These are phyloP conservation scores for Chaetodon trifasciatus DNA, from an alignment of 2,797 vertebrate species.

Conservation along the genomic window DNA sequence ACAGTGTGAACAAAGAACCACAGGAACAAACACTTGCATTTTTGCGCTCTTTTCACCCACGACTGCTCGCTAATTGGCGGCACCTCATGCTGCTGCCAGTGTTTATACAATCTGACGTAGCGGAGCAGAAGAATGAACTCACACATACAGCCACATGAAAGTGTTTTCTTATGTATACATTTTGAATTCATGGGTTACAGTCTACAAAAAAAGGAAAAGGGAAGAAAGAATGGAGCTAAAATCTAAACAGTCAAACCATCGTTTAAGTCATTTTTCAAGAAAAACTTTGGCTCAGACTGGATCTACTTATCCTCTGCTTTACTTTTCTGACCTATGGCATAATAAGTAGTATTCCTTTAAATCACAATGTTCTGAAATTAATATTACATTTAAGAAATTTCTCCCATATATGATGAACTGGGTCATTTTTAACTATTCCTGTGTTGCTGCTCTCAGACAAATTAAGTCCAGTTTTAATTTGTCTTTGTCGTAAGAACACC, in stretches of 20 bases:
- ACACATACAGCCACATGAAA: background rate
- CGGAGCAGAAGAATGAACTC: background rate
- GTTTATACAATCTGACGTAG: background rate
- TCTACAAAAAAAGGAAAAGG: background rate
- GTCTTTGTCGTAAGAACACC: background rate
- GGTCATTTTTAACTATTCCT: background rate
- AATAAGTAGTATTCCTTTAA: background rate
- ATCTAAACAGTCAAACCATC: too few relatives aligned
- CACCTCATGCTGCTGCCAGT: background rate
- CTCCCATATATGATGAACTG: too few relatives aligned
- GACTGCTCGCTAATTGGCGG: background rate
- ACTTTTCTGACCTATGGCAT: too few relatives aligned
- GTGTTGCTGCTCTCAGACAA: background rate
- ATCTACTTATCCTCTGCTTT: background rate
- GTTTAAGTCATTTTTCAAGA: background rate
- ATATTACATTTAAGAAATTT: too few relatives aligned
- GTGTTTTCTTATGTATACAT: background rate
- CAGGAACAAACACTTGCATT: background rate
- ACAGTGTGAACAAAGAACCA: background rate
- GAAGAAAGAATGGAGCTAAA: background rate
- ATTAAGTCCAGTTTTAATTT: too few relatives aligned
- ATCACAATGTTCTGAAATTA: background rate
- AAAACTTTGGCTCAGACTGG: background rate
- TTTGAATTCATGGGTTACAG: background rate
- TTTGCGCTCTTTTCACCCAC: background rate